Evolutionary conservation across 2,113 vertebrate species (phyloP), one percentile per base, ranked within the genome.

Genomic region (Pangasianodon hypophthalmus): DNA sequence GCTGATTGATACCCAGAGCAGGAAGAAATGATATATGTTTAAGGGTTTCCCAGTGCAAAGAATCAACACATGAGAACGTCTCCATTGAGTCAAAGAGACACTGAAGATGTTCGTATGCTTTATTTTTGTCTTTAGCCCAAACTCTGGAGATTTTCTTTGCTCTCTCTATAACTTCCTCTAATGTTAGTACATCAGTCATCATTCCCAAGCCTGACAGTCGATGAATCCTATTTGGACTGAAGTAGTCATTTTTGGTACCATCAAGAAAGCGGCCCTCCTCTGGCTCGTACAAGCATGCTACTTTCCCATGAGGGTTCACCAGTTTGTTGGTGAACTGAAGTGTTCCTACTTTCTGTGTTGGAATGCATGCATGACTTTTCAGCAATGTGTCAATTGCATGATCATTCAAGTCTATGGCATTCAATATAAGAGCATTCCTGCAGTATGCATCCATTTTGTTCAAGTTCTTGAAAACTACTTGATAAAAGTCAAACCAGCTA

Each of bases 161-260:
- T 94, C 94, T 95, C 13, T 94, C 90, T 84, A 94, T 92, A n/a
- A 97, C 93, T n/a, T 97, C 96, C 77, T 95, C 91, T 64, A 96
- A 58, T 52, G 94, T 32, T 26, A 96, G 90, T 1, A 26, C 0
- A 86, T 97, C 92, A 90, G 91, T 94, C 84, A 93, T 77, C 96
- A 98, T 97, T 90, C 97, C 97, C 86, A 97, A 94, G 14, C 82
- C 92, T 88, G 94, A 75, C 89, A 98, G 93, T 14, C 93, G 94
- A 6, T 93, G 87, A 91, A 97, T 92, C 87, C 91, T 95, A 92
- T 94, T 93, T 0, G 93, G 92, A 21, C 94, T 91, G 54, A 95
- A 90, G 80, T 96, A 97, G 77, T 94, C 94, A 6, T 92, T 86
- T 87, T 84, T 60, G 9, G 93, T 94, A 9, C 95, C 96, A 16